A percentile compares a stretch with the other conserved stretches of the same genome.
Evolutionary conservation across 2,113 vertebrate species (phyloP).

Genomic region (Pachycephala philippinensis): DNA sequence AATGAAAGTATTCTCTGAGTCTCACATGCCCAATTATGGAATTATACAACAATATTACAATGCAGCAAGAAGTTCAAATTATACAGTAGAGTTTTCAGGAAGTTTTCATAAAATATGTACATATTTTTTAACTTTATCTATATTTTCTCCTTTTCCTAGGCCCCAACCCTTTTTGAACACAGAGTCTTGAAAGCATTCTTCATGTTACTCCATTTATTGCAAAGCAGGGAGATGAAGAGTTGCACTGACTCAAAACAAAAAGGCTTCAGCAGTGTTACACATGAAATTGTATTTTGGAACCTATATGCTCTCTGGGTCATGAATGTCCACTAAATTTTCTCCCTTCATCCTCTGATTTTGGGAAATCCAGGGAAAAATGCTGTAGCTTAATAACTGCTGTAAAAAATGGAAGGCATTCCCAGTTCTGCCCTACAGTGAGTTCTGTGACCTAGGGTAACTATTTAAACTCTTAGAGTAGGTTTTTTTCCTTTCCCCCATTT

Average conservation of each 20-base stretch:
- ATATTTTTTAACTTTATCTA: not conserved
- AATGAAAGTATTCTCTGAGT: not conserved
- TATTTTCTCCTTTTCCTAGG: not conserved
- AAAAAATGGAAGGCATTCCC: not conserved
- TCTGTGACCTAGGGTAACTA: not conserved
- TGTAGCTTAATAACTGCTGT: not conserved
- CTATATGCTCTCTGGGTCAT: not conserved
- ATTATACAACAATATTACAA: not conserved
- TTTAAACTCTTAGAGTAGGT: not conserved
- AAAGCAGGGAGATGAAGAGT: not conserved
- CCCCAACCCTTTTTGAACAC: not conserved
- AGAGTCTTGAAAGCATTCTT: not conserved
- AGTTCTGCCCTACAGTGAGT: not conserved
- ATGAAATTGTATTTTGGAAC: not conserved
- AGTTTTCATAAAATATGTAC: not conserved
- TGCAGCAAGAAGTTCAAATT: not conserved
- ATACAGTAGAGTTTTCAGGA: not conserved
- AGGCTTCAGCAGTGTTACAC: not conserved
- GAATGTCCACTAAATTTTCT: not conserved
- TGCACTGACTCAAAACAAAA: not conserved
- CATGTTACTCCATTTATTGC: not conserved
- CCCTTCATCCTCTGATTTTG: not conserved
- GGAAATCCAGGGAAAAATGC: not conserved
- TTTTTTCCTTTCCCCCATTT: accelerated
- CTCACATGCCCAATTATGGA: not conserved